Conservation (phyloP, 2,888 invertebrate genomes). For the Chalcis sispes region DNA sequence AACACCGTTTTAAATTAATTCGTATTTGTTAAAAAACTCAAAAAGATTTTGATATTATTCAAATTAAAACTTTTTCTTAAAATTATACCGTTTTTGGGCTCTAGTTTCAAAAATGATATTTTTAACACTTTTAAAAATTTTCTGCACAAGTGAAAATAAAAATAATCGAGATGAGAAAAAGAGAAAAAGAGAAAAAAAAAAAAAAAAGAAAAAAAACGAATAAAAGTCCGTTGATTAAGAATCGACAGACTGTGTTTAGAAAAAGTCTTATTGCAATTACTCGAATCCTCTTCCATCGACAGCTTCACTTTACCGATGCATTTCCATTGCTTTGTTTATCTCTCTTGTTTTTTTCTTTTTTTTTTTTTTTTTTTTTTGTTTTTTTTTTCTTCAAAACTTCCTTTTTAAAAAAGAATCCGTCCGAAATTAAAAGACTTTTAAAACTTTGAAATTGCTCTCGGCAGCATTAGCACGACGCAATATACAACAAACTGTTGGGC, state of each 20-base stretch:
- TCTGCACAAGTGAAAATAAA: background rate
- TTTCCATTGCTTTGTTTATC: background rate
- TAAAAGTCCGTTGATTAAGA: conserved; percentile 12
- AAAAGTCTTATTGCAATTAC: conserved; percentile 20
- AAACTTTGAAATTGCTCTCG: conserved; percentile 15
- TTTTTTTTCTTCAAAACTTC: conserved; percentile 14
- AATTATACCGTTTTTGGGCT: no score
- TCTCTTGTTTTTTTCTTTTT: background rate
- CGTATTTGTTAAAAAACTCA: no score
- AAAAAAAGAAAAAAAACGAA: background rate
- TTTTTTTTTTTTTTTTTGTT: background rate
- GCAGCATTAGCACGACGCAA: background rate
- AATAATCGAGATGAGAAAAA: no score
- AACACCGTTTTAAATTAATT: no score
- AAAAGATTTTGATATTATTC: no score
- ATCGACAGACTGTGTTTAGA: conserved; percentile 1
- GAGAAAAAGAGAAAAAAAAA: background rate
- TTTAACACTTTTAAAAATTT: background rate
- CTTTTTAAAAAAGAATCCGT: conserved; percentile 3
- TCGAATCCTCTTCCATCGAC: background rate
- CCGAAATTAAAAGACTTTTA: conserved; percentile 23
- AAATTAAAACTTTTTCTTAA: no score
- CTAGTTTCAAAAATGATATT: background rate
- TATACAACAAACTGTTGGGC: conserved; percentile 6
- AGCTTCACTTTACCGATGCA: background rate